A percentile compares a stretch with the other conserved stretches of the same genome.
These are phyloP conservation scores for Pygmarrhopalites habei DNA, from an alignment of 1,140 invertebrate genomes.

Conservation along the genomic window DNA sequence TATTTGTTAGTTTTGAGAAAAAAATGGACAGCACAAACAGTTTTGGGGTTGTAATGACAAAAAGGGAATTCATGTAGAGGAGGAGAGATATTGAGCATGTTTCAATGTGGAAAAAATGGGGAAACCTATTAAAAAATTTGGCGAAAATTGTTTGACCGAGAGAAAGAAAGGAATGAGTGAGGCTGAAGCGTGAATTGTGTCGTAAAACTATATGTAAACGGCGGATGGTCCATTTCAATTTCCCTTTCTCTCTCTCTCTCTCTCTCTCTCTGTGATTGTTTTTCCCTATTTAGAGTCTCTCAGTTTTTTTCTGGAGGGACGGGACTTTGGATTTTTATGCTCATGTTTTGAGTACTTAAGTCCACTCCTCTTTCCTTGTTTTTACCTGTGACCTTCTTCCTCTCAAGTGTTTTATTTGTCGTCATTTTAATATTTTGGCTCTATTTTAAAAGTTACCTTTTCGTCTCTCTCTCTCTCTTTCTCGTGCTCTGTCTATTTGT, in stretches of 20 bases:
- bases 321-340: neutral
- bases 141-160: conserved; percentile 2
- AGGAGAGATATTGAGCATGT: neutral
- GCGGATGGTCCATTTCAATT: too few relatives aligned
- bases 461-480: too few relatives aligned
- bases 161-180: neutral
- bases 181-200: conserved; percentile 1
- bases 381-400: too few relatives aligned
- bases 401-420: conserved; percentile 2
- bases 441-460: too few relatives aligned
- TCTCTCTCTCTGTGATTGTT: too few relatives aligned
- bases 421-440: neutral
- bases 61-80: neutral
- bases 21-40: too few relatives aligned
- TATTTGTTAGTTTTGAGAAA: conserved; percentile 7
- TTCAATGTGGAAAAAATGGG: neutral
- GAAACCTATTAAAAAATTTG: neutral
- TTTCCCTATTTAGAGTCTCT: too few relatives aligned
- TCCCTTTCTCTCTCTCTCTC: too few relatives aligned
- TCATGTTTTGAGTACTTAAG: neutral
- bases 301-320: too few relatives aligned
- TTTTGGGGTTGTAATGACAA: too few relatives aligned
- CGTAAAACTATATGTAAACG: neutral
- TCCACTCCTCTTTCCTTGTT: neutral
- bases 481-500: too few relatives aligned